These are phyloP conservation scores for Oppia nitens DNA, from an alignment of 1,140 invertebrate genomes.

Conservation along the genomic window DNA sequence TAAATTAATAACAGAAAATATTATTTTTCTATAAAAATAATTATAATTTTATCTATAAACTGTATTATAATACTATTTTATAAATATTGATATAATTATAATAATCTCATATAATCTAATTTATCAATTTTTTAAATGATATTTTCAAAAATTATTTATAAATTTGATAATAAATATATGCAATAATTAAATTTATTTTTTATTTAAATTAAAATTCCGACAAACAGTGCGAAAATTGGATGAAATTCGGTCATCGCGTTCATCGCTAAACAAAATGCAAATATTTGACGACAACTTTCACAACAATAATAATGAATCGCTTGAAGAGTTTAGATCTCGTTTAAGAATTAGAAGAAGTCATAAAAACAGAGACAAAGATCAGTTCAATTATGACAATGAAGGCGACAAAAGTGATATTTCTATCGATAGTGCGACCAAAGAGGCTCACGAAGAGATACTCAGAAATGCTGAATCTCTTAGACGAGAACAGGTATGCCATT, in stretches of 20 bases:
- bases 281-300: not conserved
- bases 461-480: slow-evolving; percentile 5
- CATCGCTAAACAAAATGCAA: not conserved
- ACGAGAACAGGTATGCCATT: not conserved
- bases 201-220: not conserved
- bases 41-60: too few relatives aligned
- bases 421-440: slow-evolving; percentile 5
- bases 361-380: not conserved
- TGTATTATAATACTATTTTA: too few relatives aligned
- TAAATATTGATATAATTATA: too few relatives aligned
- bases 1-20: too few relatives aligned
- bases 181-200: not conserved
- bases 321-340: slow-evolving; percentile 7
- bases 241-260: not conserved
- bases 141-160: not conserved
- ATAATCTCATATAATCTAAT: too few relatives aligned
- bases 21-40: too few relatives aligned
- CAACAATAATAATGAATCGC: slow-evolving; percentile 1
- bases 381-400: not conserved
- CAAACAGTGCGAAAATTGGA: not conserved
- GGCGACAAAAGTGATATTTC: slow-evolving; percentile 6
- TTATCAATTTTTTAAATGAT: not conserved
- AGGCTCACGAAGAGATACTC: slow-evolving; percentile 11
- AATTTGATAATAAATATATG: not conserved
- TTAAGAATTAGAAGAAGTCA: not conserved